Percentiles rank a stretch among this genome's conserved stretches.
Conservation (phyloP, 2,113 vertebrate species). For the Lophotis ruficrista region DNA sequence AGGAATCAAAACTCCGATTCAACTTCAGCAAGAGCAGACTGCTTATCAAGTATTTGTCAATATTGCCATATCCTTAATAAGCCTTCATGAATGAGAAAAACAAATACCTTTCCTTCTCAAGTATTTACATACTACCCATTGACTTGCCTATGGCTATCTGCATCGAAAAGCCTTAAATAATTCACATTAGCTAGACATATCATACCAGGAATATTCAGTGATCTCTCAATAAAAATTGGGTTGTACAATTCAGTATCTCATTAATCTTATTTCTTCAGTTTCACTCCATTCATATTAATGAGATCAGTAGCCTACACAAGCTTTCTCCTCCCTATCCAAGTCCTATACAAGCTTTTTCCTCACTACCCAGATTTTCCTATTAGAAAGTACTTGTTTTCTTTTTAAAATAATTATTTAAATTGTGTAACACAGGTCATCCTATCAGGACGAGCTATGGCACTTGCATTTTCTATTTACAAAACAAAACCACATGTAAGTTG, state of each 20-base stretch:
- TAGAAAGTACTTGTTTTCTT: not conserved
- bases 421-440: not conserved
- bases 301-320: not conserved
- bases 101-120: not conserved
- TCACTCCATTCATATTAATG: not conserved
- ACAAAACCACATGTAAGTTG: not conserved
- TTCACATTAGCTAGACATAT: not conserved
- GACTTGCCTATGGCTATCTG: not conserved
- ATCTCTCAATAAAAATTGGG: not conserved
- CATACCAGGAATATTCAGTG: not conserved
- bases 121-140: not conserved
- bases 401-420: not conserved
- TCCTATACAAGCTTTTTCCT: not conserved
- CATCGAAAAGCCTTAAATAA: not conserved
- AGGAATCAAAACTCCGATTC: not conserved
- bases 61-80: not conserved
- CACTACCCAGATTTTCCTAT: not conserved
- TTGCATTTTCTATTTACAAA: not conserved
- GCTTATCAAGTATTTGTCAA: not conserved
- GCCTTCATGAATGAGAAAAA: not conserved
- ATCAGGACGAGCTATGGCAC: not conserved
- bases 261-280: not conserved
- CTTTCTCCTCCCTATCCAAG: not conserved
- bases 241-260: not conserved
- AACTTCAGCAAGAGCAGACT: not conserved